A percentile compares a stretch with the other conserved stretches of the same genome.
phyloP scores from a whole-genome alignment of 1,140 invertebrate species.

The Bombus fervidus region DNA sequence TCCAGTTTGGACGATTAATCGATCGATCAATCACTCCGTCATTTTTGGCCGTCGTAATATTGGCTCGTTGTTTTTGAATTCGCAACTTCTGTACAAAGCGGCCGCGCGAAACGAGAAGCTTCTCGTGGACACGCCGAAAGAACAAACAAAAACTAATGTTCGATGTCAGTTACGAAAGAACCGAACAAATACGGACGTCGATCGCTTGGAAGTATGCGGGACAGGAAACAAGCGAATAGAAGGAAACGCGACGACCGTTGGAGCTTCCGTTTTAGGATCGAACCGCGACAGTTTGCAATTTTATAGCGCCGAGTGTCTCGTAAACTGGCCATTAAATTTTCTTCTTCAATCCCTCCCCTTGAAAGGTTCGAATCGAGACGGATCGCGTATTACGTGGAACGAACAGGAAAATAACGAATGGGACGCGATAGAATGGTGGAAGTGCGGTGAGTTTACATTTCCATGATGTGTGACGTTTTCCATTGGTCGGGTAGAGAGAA shows the following conservation, averaged over 20 bases:
- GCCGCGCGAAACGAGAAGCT: not conserved
- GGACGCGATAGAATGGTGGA: not conserved
- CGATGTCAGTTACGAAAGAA: not conserved
- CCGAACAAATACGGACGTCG: no score
- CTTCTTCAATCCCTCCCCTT: not conserved
- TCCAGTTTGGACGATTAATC: conserved; percentile 49
- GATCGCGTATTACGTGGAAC: conserved; percentile 7
- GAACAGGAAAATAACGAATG: conserved; percentile 17
- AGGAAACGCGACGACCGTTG: not conserved
- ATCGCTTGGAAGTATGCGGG: no score
- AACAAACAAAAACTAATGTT: not conserved
- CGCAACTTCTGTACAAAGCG: conserved; percentile 3
- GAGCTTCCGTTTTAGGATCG: not conserved
- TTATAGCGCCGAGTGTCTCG: not conserved
- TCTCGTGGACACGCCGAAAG: not conserved
- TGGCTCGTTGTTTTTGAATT: conserved; percentile 32
- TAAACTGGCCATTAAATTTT: conserved; percentile 8
- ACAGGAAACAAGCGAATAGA: not conserved
- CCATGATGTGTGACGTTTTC: not conserved
- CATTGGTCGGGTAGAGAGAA: not conserved
- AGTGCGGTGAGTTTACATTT: conserved; percentile 24
- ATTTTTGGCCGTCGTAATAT: conserved; percentile 30
- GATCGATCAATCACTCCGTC: conserved; percentile 47
- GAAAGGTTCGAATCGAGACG: not conserved
- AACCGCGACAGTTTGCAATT: not conserved